These are phyloP conservation scores for Rhineura floridana DNA, from an alignment of 2,113 vertebrate genomes.

Conservation along the genomic window DNA sequence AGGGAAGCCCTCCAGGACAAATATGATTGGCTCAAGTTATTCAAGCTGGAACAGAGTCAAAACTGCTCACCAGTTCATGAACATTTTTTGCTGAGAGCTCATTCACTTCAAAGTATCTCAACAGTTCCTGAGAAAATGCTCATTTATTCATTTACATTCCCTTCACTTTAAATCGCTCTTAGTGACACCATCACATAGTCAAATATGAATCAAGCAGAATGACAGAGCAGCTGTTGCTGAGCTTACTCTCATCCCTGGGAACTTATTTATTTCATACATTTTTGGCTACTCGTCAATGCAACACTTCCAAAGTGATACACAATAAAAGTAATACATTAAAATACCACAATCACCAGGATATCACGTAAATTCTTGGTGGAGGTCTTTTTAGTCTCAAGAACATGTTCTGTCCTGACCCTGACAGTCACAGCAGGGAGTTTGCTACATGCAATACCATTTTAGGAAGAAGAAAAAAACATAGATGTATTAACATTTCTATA, in stretches of 20 bases:
- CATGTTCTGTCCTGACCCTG: too few species aligned
- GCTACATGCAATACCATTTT: too few species aligned
- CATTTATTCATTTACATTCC: neutral
- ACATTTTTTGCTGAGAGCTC: neutral
- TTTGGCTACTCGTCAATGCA: neutral
- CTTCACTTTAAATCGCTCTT: neutral
- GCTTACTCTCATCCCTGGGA: neutral
- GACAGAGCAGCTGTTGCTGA: too few species aligned
- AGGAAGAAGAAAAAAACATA: too few species aligned
- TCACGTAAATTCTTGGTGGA: neutral
- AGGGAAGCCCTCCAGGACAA: neutral
- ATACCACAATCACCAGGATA: neutral
- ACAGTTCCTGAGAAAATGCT: neutral
- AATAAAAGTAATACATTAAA: neutral
- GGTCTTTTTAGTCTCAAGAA: too few species aligned
- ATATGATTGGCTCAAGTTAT: neutral
- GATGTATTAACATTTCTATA: too few species aligned
- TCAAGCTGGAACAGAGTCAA: neutral
- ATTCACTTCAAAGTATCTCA: neutral
- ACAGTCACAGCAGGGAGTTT: too few species aligned
- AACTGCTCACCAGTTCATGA: neutral
- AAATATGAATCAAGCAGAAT: neutral
- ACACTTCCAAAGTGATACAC: neutral
- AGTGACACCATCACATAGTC: neutral
- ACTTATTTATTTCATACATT: neutral